phyloP scores from a whole-genome alignment of 2,113 vertebrate genomes.

The Pterocles orientalis region DNA sequence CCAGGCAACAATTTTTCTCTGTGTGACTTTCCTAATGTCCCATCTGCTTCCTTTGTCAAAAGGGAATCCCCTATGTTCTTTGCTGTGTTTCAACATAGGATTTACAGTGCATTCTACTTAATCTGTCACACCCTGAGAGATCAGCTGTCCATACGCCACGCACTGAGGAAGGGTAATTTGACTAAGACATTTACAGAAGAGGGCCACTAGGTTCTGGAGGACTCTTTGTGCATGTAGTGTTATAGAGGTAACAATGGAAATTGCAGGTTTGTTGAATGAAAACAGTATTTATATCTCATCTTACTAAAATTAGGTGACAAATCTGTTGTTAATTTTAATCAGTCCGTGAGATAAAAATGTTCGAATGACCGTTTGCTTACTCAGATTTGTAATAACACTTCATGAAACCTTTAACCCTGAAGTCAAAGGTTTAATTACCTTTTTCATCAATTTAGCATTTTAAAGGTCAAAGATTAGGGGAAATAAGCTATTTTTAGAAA shows the following conservation, averaged over 20 bases:
- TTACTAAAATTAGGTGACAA: constrained; percentile 10
- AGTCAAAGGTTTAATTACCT: neutral
- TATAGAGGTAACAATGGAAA: neutral
- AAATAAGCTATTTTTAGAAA: neutral
- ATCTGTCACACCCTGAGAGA: neutral
- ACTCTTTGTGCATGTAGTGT: neutral
- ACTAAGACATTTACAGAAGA: neutral
- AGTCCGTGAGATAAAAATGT: neutral
- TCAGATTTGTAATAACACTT: neutral
- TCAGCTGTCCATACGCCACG: neutral
- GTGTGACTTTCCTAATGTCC: neutral
- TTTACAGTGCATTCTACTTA: neutral
- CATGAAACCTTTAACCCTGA: neutral
- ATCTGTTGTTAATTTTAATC: neutral
- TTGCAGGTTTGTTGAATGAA: neutral
- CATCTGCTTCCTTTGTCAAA: neutral
- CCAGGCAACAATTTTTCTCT: neutral
- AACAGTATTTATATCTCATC: neutral
- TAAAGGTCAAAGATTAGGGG: neutral
- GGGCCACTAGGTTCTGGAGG: neutral
- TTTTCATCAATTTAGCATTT: constrained; percentile 1
- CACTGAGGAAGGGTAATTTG: neutral
- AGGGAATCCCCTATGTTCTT: neutral
- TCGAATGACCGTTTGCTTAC: neutral
- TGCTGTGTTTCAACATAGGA: neutral